These are phyloP conservation scores for Heliangelus exortis DNA, from an alignment of 2,797 vertebrate species.

Conservation along the genomic window DNA sequence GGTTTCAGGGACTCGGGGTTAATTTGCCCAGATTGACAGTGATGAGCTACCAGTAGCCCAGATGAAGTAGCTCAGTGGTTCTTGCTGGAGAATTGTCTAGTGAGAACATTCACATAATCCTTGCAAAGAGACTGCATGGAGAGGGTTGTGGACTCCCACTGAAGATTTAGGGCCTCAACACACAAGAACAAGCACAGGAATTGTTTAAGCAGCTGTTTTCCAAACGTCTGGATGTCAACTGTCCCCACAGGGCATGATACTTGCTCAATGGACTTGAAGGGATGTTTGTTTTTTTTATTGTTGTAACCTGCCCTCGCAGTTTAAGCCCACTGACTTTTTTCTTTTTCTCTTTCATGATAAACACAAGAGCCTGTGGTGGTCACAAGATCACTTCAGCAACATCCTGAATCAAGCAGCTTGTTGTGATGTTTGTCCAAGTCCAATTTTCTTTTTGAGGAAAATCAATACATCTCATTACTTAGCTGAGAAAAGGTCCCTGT, in stretches of 20 bases:
- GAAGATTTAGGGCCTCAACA: background rate
- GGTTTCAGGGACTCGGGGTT: background rate
- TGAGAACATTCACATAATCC: background rate
- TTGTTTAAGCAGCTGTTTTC: background rate
- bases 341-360: background rate
- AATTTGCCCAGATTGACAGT: background rate
- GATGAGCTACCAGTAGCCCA: background rate
- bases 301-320: background rate
- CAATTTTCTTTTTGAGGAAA: slow-evolving; percentile 64
- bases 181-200: background rate
- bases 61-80: background rate
- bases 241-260: background rate
- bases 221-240: background rate
- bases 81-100: background rate
- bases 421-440: background rate
- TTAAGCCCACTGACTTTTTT: background rate
- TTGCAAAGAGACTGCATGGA: background rate
- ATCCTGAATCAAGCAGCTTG: slow-evolving; percentile 41
- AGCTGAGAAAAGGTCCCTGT: slow-evolving; percentile 34
- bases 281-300: background rate
- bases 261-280: background rate
- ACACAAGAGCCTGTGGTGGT: background rate
- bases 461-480: slow-evolving; percentile 61
- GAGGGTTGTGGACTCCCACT: background rate
- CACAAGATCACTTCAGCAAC: slow-evolving; percentile 14